phyloP scores from a whole-genome alignment of 2,113 vertebrate genomes.

The Dolichallabes microphthalmus region DNA sequence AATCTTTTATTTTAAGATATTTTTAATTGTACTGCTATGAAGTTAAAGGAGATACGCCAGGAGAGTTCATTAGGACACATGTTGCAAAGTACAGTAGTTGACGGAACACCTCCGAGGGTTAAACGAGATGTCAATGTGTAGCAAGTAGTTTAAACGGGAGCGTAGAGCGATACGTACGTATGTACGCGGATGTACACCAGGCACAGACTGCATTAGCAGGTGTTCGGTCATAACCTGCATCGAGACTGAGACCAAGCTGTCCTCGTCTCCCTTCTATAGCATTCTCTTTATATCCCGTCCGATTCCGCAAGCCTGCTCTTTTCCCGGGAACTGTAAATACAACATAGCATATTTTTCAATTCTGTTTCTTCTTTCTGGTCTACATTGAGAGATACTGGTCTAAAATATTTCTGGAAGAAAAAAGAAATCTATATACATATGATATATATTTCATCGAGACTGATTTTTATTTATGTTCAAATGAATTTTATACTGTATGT shows the following conservation, averaged over 20 bases:
- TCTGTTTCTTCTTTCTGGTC: conserved; percentile 74
- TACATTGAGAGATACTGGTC: conserved; percentile 60
- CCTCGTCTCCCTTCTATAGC: conserved; percentile 10
- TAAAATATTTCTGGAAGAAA: conserved; percentile 55
- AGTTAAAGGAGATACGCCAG: background rate
- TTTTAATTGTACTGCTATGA: background rate
- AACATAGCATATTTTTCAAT: conserved; percentile 79
- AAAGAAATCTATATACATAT: conserved; percentile 42
- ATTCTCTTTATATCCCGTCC: conserved; percentile 40
- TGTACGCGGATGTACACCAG: conserved; percentile 35
- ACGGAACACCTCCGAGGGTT: background rate
- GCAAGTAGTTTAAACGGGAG: conserved; percentile 8
- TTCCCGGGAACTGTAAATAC: conserved; percentile 71
- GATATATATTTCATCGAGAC: conserved; percentile 73
- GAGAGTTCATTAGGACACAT: background rate
- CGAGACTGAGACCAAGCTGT: conserved; percentile 50
- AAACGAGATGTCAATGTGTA: conserved; percentile 14
- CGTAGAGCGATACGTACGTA: conserved; percentile 49
- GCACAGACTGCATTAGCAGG: conserved; percentile 38
- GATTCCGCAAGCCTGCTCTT: conserved; percentile 44
- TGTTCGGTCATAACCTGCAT: conserved; percentile 29
- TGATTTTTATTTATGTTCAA: conserved; percentile 65
- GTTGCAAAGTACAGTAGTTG: background rate
- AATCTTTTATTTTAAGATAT: background rate
- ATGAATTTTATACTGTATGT: conserved; percentile 68